Percentiles rank a stretch among this genome's conserved stretches.
Evolutionary conservation across 1,140 invertebrate genomes (phyloP).

Genomic region (Trichoplusia ni): DNA sequence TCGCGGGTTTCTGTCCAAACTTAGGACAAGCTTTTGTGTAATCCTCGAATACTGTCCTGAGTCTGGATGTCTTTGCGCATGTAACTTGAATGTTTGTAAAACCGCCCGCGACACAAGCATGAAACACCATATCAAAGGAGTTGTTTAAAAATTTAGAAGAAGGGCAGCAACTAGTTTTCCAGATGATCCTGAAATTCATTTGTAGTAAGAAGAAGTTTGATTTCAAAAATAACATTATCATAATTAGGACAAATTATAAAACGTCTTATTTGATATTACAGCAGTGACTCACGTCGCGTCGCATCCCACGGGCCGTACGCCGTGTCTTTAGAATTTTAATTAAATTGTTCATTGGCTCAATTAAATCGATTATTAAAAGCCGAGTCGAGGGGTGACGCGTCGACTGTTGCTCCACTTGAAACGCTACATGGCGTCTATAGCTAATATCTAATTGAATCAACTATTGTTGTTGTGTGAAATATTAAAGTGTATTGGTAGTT

Average conservation of each 20-base stretch:
- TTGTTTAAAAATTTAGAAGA: too few relatives aligned
- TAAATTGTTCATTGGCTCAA: slow-evolving; percentile 75
- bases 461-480: slow-evolving; percentile 5
- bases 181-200: too few relatives aligned
- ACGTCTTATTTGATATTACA: neutral
- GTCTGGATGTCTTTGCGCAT: too few relatives aligned
- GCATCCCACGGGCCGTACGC: slow-evolving; percentile 44
- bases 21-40: too few relatives aligned
- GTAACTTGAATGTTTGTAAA: too few relatives aligned
- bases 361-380: slow-evolving; percentile 69
- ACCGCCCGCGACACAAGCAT: too few relatives aligned
- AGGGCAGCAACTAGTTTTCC: too few relatives aligned
- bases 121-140: too few relatives aligned
- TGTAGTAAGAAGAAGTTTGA: too few relatives aligned
- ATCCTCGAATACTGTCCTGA: too few relatives aligned
- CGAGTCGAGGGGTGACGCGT: slow-evolving; percentile 36
- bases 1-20: too few relatives aligned
- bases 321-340: slow-evolving; percentile 73
- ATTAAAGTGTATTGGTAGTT: slow-evolving; percentile 4
- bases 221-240: too few relatives aligned
- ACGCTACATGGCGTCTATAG: neutral
- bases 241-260: slow-evolving; percentile 10
- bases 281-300: slow-evolving; percentile 40
- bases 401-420: slow-evolving; percentile 34
- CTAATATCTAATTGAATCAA: slow-evolving; percentile 23